Evolutionary conservation across 2,888 invertebrate species (phyloP).

Genomic region (Pandemis corylana): DNA sequence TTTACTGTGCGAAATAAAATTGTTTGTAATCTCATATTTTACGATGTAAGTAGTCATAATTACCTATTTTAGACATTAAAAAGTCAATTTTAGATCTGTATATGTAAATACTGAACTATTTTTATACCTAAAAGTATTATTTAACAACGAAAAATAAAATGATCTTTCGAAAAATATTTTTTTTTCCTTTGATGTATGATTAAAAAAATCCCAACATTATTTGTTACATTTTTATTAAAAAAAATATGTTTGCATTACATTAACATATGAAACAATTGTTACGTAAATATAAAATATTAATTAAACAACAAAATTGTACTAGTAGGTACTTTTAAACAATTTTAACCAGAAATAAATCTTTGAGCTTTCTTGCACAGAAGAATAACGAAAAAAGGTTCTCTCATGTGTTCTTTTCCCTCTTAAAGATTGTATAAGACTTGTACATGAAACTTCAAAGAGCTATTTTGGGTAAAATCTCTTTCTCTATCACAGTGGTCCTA

Average conservation of each 20-base stretch:
- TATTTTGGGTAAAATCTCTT: conserved; percentile 30
- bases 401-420: background rate
- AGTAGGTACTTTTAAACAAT: conserved; percentile 43
- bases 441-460: background rate
- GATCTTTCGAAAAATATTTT: conserved; percentile 42
- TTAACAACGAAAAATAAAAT: conserved; percentile 58
- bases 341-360: background rate
- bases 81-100: conserved; percentile 46
- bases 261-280: conserved; percentile 45
- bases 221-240: conserved; percentile 52
- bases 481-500: conserved; percentile 73
- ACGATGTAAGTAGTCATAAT: conserved; percentile 13
- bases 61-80: conserved; percentile 20
- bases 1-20: conserved; percentile 12
- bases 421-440: background rate
- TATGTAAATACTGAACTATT: conserved; percentile 57
- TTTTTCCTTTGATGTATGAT: conserved; percentile 25
- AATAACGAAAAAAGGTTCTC: background rate
- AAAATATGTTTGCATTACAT: conserved; percentile 50
- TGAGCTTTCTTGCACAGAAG: background rate
- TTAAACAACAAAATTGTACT: conserved; percentile 51
- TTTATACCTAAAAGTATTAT: conserved; percentile 69
- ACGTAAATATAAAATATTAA: conserved; percentile 45
- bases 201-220: conserved; percentile 15
- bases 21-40: conserved; percentile 38